Conservation (phyloP, 2,113 vertebrate species). For the Dryoscopus gambensis region DNA sequence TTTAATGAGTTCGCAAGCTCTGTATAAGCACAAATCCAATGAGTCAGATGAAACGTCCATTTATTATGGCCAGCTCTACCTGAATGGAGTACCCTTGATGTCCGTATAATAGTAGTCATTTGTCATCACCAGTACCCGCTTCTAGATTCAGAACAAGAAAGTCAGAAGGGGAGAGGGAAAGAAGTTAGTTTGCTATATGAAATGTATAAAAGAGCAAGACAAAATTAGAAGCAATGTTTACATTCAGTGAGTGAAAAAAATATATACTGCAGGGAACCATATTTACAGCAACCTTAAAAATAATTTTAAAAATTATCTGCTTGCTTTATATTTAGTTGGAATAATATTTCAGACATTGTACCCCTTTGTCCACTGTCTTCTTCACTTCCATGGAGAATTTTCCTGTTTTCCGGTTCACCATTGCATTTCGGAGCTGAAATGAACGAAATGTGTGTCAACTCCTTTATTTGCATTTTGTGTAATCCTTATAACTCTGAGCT, state of each 20-base stretch:
- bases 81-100: slow-evolving; percentile 98
- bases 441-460: not conserved
- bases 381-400: slow-evolving; percentile 98
- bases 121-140: slow-evolving; percentile 95
- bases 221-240: not conserved
- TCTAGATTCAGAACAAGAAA: slow-evolving; percentile 80
- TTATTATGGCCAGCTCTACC: slow-evolving; percentile 80
- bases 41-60: slow-evolving; percentile 66
- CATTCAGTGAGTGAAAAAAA: not conserved
- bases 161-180: slow-evolving; percentile 52
- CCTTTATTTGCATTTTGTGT: not conserved
- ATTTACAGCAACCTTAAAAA: slow-evolving; percentile 46
- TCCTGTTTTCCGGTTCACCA: slow-evolving; percentile 97
- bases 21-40: slow-evolving; percentile 65
- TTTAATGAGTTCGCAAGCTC: slow-evolving; percentile 69
- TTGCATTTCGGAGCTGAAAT: slow-evolving; percentile 90
- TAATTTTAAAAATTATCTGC: not conserved
- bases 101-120: slow-evolving; percentile 99
- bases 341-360: slow-evolving; percentile 71
- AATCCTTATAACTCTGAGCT: not conserved
- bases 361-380: slow-evolving; percentile 98
- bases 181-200: slow-evolving; percentile 63
- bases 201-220: slow-evolving; percentile 41
- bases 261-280: not conserved
- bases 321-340: slow-evolving; percentile 49